Percentiles rank a stretch among this genome's conserved stretches.
These are phyloP conservation scores for Etia nguti DNA, from an alignment of 2,113 vertebrate genomes.

Conservation along the genomic window DNA sequence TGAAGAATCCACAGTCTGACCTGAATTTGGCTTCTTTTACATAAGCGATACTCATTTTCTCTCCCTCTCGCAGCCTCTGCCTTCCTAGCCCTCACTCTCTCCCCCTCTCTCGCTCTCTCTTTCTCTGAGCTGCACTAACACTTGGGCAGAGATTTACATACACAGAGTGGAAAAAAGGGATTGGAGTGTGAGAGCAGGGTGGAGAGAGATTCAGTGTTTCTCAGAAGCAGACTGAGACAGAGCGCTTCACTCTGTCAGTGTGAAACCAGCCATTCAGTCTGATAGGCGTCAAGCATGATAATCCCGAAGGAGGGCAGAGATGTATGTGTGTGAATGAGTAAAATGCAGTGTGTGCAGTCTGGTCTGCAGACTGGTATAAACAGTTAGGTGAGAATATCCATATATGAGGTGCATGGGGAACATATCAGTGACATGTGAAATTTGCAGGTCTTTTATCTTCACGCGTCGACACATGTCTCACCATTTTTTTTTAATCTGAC, in stretches of 20 bases:
- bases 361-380: slow-evolving; percentile 10
- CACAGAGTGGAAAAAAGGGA: slow-evolving; percentile 1
- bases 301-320: slow-evolving; percentile 39
- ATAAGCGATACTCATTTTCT: slow-evolving; percentile 46
- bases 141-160: slow-evolving; percentile 45
- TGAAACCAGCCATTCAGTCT: slow-evolving; percentile 60
- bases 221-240: slow-evolving; percentile 47
- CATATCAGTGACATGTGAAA: not conserved
- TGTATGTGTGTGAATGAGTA: not conserved
- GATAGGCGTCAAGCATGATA: slow-evolving; percentile 55
- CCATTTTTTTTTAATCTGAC: not conserved
- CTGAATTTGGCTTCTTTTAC: slow-evolving; percentile 55
- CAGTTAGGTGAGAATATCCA: slow-evolving; percentile 12
- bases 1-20: slow-evolving; percentile 49
- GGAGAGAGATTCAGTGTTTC: slow-evolving; percentile 17
- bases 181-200: slow-evolving; percentile 8
- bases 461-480: not conserved
- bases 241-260: slow-evolving; percentile 55
- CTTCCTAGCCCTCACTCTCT: not conserved
- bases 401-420: not conserved
- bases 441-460: slow-evolving; percentile 2
- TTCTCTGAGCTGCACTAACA: slow-evolving; percentile 19
- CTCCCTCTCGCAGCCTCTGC: not conserved
- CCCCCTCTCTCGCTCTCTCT: not conserved
- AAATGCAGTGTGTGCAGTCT: not conserved